Conservation (phyloP, 2,797 vertebrate genomes). For the Pseudotriccus pelzelni region DNA sequence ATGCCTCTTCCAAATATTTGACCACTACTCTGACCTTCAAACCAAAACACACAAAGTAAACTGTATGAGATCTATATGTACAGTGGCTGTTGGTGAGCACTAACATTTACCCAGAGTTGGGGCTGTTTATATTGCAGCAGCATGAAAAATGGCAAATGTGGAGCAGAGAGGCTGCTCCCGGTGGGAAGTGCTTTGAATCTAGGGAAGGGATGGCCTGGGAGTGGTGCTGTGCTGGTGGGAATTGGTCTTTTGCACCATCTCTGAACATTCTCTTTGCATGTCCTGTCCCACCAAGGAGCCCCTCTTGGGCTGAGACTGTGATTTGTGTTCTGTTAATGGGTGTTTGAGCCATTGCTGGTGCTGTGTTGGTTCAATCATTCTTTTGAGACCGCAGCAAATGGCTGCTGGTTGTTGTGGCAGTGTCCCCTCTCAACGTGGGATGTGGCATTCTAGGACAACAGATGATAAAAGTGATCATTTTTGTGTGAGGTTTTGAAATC, state of each 20-base stretch:
- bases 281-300: not conserved
- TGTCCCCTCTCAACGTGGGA: not conserved
- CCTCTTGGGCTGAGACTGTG: not conserved
- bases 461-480: not conserved
- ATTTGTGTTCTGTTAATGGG: not conserved
- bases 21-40: conserved; percentile 47
- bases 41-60: conserved; percentile 54
- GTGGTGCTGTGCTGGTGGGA: not conserved
- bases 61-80: conserved; percentile 12
- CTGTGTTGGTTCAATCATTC: not conserved
- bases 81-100: conserved; percentile 8
- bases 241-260: not conserved
- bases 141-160: not conserved
- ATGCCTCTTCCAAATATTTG: conserved; percentile 54
- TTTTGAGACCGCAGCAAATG: not conserved
- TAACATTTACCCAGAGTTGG: not conserved
- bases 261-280: accelerated
- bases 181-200: accelerated
- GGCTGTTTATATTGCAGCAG: conserved; percentile 33
- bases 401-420: accelerated
- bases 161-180: not conserved
- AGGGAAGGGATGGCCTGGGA: accelerated
- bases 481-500: accelerated
- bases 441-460: not conserved
- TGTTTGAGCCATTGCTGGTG: accelerated